Evolutionary conservation across 2,113 vertebrate species (phyloP), one percentile per base, ranked within the genome.

Genomic region (Dromaius novaehollandiae): DNA sequence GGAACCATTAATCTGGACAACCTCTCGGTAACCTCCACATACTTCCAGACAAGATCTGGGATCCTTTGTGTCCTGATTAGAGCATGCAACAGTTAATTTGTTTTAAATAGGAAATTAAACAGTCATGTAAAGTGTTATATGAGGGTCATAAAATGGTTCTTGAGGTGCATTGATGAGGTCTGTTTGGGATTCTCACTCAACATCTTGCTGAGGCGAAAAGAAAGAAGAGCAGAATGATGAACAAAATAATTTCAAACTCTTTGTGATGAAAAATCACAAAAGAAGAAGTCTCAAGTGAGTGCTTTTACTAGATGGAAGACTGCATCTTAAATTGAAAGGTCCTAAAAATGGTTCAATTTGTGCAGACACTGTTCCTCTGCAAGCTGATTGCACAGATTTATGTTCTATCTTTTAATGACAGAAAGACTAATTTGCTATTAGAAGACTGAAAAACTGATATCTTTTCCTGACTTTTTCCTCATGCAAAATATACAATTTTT

Each of bases 31-130:
- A 98, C 98, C 98, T 97, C 97, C 96, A 94, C 77, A 96, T 95
- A 89, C 87, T 96, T 97, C 82, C 92, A 97, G 97, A 98, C 93
- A 96, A 96, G 97, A 97, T 98, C 95, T 95, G 94, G 80, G 96
- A 96, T 97, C 85, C 93, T 98, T 98, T 98, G 98, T 98, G 92
- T 93, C 82, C 94, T 82, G 82, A 95, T 97, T 98, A 98, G 96
- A 97, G 95, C 97, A 97, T 98, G 97, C 96, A 97, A 97, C 86
- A 96, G 97, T 98, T 98, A 98, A 98, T 98, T 98, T 97, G 97
- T 96, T 97, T 98, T 98, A 98, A 98, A 98, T 96, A 97, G 96
- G 95, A 98, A 98, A 98, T 98, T 98, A 98, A 98, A 97, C 95
- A 97, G 97, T 98, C 95, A 97, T 97, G 91, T 97, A 97, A 98